phyloP scores from a whole-genome alignment of 2,888 invertebrate species.

The Cerceris ruficornis region DNA sequence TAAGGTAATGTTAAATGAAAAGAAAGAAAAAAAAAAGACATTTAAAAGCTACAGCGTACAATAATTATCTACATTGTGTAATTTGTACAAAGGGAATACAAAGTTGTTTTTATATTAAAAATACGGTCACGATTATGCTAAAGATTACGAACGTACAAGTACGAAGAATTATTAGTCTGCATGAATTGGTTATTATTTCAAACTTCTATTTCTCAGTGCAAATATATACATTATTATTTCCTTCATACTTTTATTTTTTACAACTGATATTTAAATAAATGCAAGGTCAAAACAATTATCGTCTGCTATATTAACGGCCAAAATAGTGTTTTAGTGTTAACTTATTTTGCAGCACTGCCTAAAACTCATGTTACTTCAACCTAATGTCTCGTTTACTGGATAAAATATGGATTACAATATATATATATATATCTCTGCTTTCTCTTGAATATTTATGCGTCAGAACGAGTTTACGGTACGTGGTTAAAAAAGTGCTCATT shows the following conservation, averaged over 20 bases:
- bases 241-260: constrained; percentile 34
- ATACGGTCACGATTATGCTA: background rate
- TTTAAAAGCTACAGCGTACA: constrained; percentile 27
- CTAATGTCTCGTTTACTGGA: constrained; percentile 26
- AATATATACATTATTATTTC: constrained; percentile 57
- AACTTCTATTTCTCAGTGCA: constrained; percentile 53
- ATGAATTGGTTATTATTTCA: constrained; percentile 29
- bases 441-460: constrained; percentile 16
- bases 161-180: background rate
- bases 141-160: no score
- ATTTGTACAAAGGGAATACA: constrained; percentile 29
- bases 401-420: constrained; percentile 41
- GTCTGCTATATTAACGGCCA: constrained; percentile 32
- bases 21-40: constrained; percentile 31
- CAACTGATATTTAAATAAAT: constrained; percentile 54
- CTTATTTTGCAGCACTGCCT: constrained; percentile 37
- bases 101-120: constrained; percentile 22
- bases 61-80: constrained; percentile 17
- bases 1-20: constrained; percentile 42
- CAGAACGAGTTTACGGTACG: constrained; percentile 26
- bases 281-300: constrained; percentile 46
- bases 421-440: constrained; percentile 15
- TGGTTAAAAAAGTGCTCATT: constrained; percentile 32
- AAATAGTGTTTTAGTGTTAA: constrained; percentile 22
- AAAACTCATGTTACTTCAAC: constrained; percentile 34